phyloP scores from a whole-genome alignment of 2,797 vertebrate genomes.

The Microctenopoma stevenorrisi region DNA sequence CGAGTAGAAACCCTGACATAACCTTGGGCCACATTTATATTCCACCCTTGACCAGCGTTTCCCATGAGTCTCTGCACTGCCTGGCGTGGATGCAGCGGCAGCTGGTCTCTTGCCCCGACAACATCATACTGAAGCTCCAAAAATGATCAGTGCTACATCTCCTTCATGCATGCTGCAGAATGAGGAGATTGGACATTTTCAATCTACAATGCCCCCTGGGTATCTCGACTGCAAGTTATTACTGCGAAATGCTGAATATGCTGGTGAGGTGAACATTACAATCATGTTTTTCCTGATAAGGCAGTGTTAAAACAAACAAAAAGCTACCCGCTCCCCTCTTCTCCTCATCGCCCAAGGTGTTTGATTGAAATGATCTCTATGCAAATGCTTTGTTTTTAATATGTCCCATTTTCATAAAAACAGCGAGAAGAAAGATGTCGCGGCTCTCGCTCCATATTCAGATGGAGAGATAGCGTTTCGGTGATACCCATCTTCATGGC shows the following conservation, averaged over 20 bases:
- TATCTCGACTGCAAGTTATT: conserved; percentile 70
- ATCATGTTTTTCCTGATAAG: conserved; percentile 80
- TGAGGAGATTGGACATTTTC: conserved; percentile 77
- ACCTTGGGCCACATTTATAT: conserved; percentile 37
- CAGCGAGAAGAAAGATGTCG: conserved; percentile 52
- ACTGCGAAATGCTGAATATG: conserved; percentile 73
- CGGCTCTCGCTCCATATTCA: conserved; percentile 57
- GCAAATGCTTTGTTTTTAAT: conserved; percentile 75
- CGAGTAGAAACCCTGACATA: conserved; percentile 20
- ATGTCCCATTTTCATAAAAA: conserved; percentile 77
- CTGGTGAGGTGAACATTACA: conserved; percentile 74
- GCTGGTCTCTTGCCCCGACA: conserved; percentile 51
- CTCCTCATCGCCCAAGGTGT: conserved; percentile 65
- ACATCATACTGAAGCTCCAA: conserved; percentile 46
- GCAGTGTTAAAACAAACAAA: conserved; percentile 75
- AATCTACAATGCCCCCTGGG: conserved; percentile 71
- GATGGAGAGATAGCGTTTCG: conserved; percentile 71
- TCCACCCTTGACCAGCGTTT: conserved; percentile 28
- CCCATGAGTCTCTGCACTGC: conserved; percentile 21
- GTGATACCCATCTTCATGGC: conserved; percentile 69
- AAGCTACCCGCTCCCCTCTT: conserved; percentile 28
- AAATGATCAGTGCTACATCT: conserved; percentile 63
- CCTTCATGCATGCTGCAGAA: conserved; percentile 46
- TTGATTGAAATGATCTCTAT: conserved; percentile 80
- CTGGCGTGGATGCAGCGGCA: conserved; percentile 33